Evolutionary conservation across 1,140 invertebrate genomes (phyloP).

Genomic region (Sesamia nonagrioides): DNA sequence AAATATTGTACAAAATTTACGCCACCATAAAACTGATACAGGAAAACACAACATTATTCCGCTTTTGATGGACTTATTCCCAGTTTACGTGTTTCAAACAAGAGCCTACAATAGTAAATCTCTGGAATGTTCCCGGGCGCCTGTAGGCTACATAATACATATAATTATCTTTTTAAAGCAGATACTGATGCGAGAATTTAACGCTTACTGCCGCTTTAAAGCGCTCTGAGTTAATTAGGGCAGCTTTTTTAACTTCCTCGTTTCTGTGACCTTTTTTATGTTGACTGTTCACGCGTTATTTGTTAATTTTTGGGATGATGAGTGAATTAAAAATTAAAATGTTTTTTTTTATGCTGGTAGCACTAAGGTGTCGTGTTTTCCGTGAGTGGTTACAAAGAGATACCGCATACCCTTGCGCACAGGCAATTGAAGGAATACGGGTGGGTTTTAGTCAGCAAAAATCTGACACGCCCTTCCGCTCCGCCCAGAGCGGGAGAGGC

Average conservation of each 20-base stretch:
- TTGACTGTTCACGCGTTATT: background rate
- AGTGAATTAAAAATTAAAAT: too few relatives aligned
- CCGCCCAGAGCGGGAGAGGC: too few relatives aligned
- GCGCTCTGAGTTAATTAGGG: background rate
- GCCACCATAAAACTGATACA: background rate
- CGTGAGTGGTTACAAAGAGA: too few relatives aligned
- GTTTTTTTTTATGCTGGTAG: too few relatives aligned
- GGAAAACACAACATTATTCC: slow-evolving; percentile 7
- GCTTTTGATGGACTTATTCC: slow-evolving; percentile 27
- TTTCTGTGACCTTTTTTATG: slow-evolving; percentile 9
- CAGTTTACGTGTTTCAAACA: background rate
- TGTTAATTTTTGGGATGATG: background rate
- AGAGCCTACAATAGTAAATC: slow-evolving; percentile 21
- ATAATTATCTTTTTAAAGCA: slow-evolving; percentile 3
- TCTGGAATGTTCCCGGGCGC: background rate
- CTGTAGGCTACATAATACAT: background rate
- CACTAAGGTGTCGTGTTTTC: too few relatives aligned
- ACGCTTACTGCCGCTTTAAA: slow-evolving; percentile 17
- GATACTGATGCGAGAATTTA: slow-evolving; percentile 8
- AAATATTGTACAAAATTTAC: slow-evolving; percentile 6
- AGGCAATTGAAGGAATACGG: too few relatives aligned
- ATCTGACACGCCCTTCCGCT: too few relatives aligned
- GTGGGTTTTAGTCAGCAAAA: too few relatives aligned
- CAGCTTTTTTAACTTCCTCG: slow-evolving; percentile 19
- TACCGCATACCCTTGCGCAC: too few relatives aligned